phyloP scores from a whole-genome alignment of 2,797 vertebrate genomes.

The Tragelaphus oryx region DNA sequence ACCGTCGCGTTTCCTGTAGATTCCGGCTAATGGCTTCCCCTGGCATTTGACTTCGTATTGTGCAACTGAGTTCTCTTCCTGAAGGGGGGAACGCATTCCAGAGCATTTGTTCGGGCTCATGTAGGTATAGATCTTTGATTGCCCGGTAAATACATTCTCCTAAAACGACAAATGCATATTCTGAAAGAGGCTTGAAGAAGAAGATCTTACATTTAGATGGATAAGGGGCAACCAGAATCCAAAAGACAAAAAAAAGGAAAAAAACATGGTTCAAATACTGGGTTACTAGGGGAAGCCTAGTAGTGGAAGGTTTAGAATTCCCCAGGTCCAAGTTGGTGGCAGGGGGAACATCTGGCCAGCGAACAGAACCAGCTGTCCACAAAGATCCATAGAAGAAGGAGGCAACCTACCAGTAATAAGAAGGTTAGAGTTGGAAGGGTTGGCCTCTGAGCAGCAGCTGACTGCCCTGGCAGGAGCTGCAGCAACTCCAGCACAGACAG shows the following conservation, averaged over 20 bases:
- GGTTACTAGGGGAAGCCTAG: background rate
- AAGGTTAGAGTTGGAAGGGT: background rate
- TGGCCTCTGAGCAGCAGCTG: background rate
- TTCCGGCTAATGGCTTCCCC: constrained; percentile 81
- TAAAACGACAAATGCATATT: constrained; percentile 78
- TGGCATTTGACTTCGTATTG: constrained; percentile 86
- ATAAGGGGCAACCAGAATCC: background rate
- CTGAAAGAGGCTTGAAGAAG: constrained; percentile 58
- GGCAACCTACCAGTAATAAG: background rate
- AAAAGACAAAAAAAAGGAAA: background rate
- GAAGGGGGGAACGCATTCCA: constrained; percentile 82
- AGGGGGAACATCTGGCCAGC: background rate
- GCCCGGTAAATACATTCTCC: constrained; percentile 88
- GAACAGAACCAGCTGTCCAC: background rate
- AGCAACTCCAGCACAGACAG: background rate
- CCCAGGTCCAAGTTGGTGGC: background rate
- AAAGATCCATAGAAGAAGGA: background rate
- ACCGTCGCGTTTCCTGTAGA: constrained; percentile 86
- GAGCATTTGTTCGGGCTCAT: constrained; percentile 85
- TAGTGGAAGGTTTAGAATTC: background rate
- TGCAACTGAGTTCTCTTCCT: constrained; percentile 88
- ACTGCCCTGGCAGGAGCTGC: background rate
- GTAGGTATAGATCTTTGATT: constrained; percentile 85
- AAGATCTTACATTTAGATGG: background rate
- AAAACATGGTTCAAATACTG: background rate